phyloP scores from a whole-genome alignment of 2,797 vertebrate species.

The Parotocinclus haroldoi region DNA sequence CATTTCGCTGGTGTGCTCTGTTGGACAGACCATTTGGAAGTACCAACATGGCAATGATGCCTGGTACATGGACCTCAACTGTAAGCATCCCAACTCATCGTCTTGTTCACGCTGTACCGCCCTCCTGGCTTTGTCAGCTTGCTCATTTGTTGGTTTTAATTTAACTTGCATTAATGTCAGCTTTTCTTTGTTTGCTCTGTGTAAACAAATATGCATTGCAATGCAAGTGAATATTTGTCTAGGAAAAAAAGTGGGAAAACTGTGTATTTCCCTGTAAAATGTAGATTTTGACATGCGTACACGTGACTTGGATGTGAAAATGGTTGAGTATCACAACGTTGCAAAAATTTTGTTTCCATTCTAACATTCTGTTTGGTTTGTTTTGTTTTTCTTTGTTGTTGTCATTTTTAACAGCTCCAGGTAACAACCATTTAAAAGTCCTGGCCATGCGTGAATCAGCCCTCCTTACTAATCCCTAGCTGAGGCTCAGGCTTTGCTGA shows the following conservation, averaged over 20 bases:
- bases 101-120: conserved; percentile 53
- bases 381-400: conserved; percentile 73
- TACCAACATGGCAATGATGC: conserved; percentile 83
- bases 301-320: conserved; percentile 70
- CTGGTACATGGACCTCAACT: conserved; percentile 98
- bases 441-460: conserved; percentile 82
- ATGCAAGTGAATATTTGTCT: conserved; percentile 77
- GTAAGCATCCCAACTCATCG: conserved; percentile 74
- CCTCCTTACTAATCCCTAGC: conserved; percentile 81
- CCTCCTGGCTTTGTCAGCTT: conserved; percentile 56
- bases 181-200: conserved; percentile 58
- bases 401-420: conserved; percentile 81
- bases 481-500: conserved; percentile 80
- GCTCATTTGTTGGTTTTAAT: conserved; percentile 70
- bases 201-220: conserved; percentile 70
- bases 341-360: conserved; percentile 74
- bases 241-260: conserved; percentile 61
- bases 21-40: conserved; percentile 97
- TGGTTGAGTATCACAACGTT: conserved; percentile 81
- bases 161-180: conserved; percentile 63
- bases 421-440: conserved; percentile 87
- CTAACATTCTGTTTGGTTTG: conserved; percentile 81
- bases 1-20: conserved; percentile 94
- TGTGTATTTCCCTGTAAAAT: conserved; percentile 67
- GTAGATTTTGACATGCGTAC: conserved; percentile 66